Evolutionary conservation across 2,888 invertebrate species (phyloP).

Genomic region (Julus scanicus): DNA sequence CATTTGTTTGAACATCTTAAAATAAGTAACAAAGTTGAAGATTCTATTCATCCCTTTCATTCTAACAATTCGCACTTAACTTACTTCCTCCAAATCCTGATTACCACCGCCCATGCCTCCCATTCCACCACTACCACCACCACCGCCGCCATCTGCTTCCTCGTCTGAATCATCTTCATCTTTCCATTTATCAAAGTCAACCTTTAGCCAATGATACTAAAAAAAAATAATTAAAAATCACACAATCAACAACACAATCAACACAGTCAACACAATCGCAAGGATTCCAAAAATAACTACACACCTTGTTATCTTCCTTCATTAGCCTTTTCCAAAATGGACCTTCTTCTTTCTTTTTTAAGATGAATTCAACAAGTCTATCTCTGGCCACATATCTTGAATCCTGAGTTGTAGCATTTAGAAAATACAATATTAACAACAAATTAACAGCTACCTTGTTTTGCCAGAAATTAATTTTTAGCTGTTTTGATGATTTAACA

Average conservation of each 20-base stretch:
- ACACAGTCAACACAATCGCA: too few relatives aligned
- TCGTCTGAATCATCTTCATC: conserved; percentile 95
- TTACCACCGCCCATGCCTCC: conserved; percentile 60
- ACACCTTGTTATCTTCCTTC: conserved; percentile 81
- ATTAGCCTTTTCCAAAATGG: conserved; percentile 90
- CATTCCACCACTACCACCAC: too few relatives aligned
- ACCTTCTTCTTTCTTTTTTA: conserved; percentile 74
- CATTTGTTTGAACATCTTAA: conserved; percentile 78
- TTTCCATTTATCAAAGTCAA: conserved; percentile 97
- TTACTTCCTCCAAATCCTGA: conserved; percentile 73
- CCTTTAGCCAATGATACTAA: conserved; percentile 90
- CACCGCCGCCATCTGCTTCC: too few relatives aligned
- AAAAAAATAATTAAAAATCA: too few relatives aligned
- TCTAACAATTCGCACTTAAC: conserved; percentile 15
- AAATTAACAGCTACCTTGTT: neutral
- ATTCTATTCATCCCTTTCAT: neutral
- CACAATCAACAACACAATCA: too few relatives aligned
- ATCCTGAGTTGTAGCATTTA: conserved; percentile 66
- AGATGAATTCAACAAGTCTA: conserved; percentile 69
- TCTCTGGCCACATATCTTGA: conserved; percentile 68
- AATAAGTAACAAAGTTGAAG: conserved; percentile 36
- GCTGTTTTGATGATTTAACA: neutral
- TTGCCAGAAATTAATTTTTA: conserved; percentile 3
- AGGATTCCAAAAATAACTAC: neutral
- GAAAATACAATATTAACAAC: neutral